Base-by-base conservation (phyloP, 1,140 invertebrate species). In the Drosophila miranda region DNA sequence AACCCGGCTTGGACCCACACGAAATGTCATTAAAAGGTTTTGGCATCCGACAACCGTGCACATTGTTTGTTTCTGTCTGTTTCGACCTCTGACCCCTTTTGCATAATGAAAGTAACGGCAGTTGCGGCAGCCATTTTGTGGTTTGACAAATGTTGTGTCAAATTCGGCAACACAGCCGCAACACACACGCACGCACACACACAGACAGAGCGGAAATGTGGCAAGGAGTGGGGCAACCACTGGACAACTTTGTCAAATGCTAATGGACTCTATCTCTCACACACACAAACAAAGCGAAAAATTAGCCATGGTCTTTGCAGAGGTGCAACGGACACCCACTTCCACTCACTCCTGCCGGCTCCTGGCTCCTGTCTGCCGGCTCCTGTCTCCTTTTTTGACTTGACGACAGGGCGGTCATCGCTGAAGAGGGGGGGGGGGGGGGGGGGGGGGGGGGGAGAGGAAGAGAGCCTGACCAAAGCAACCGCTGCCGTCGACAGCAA, bases 141-240 rank as follows among this genome's bases (percentile, higher is more conserved):
- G 82, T 86, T 86, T 86, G 82, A 86, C 82, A 86, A 86, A 86
- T 86, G 82, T 87, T 86, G 82, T 86, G 82, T 86, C 82, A 86
- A 86, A 86, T 86, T 86, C 83, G 82, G 82, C 82, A 78, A 78
- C 74, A 70, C 64, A 86, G 64, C 81, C 81, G 48, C 81, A 84
- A 64, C 70, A 23, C 23, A 44, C 52, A 26, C 23, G 5, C 23
- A 26, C 23, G 5, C 23, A 23, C 3, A 23, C 2, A 23, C 23
- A 26, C 4, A 26, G 23, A 26, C 23, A 34, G 34, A 42, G 26
- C 23, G 28, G 6, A 13, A 38, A 38, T 38, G 9, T 16, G 26
- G 60, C 6, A 44, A 26, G 5, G 7, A 26, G 23, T 6, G 9
- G 8, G 49, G 6, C 5, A 59, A 63, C 60, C 64, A 46, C 66